Evolutionary conservation across 2,888 invertebrate genomes (phyloP).

Genomic region (Tinea pellionella): DNA sequence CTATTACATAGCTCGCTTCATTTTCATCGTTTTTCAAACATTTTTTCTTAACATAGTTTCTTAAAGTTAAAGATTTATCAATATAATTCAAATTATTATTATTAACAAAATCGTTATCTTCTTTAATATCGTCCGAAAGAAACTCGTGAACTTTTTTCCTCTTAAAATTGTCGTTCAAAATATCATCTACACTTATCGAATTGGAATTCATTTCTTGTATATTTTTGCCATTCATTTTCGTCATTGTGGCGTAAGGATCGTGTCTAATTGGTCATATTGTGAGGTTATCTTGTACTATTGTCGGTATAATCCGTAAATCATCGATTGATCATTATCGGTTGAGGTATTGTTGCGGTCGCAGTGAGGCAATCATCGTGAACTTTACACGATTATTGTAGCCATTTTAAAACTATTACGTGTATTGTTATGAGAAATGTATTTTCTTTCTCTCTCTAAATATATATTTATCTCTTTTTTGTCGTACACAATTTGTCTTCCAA

Average conservation of each 20-base stretch:
- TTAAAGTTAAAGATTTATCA: slow-evolving; percentile 22
- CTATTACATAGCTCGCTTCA: slow-evolving; percentile 26
- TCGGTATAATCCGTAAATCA: slow-evolving; percentile 64
- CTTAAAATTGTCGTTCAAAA: slow-evolving; percentile 46
- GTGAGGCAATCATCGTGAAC: slow-evolving; percentile 58
- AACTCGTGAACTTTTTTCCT: slow-evolving; percentile 32
- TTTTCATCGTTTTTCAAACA: slow-evolving; percentile 25
- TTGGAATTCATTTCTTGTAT: slow-evolving; percentile 19
- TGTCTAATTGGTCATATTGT: slow-evolving; percentile 63
- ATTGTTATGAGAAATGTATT: slow-evolving; percentile 67
- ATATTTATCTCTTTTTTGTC: slow-evolving; percentile 29
- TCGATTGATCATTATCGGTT: slow-evolving; percentile 62
- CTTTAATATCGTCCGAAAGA: slow-evolving; percentile 6
- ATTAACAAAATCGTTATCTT: slow-evolving; percentile 23
- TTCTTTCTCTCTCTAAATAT: slow-evolving; percentile 32
- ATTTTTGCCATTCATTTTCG: slow-evolving; percentile 46
- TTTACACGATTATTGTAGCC: slow-evolving; percentile 63
- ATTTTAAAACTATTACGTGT: slow-evolving; percentile 33
- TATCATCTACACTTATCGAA: slow-evolving; percentile 35
- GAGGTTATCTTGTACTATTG: slow-evolving; percentile 54
- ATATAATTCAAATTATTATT: slow-evolving; percentile 33
- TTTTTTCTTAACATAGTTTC: slow-evolving; percentile 33
- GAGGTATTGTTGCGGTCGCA: slow-evolving; percentile 16
- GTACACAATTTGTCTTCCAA: slow-evolving; percentile 17
- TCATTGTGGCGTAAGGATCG: slow-evolving; percentile 37